Base-by-base conservation (phyloP, 2,113 vertebrate species). In the Spermophilus dauricus region DNA sequence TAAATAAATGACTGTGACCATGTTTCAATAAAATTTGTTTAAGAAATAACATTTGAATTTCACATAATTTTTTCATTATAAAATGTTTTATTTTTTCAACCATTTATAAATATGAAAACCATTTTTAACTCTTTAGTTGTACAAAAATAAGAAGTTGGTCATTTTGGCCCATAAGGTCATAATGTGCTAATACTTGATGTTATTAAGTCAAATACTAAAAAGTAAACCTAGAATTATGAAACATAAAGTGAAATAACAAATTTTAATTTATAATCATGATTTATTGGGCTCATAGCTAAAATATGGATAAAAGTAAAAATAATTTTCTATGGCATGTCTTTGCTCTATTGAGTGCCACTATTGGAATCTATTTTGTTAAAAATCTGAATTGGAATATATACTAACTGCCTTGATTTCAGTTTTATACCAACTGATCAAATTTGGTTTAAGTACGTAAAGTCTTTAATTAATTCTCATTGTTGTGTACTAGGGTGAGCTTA, bases 341-440 rank as follows among this genome's bases (percentile, higher is more conserved):
- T 97, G 56, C 32, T 88, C 4, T 51, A 67, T 20, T 51, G 24
- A n/a, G 28, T 88, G 37, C 30, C 5, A 87, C 61, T 34, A 69
- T 95, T 61, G 63, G 89, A 97, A 93, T 93, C 82, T 53, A 75
- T 78, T 95, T 45, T 83, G 48, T 92, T 67, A 95, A 94, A 95
- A 91, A 58, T 95, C 69, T 97, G 61, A 94, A 93, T 96, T 93
- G 85, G 65, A 84, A 81, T 63, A 65, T 69, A 73, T 76, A 39
- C 12, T 70, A 69, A 58, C 26, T 73, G 65, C 12, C 37, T 88
- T 58, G 63, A 8, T 75, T 94, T 92, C 53, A 34, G 32, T 61
- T 81, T 93, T 53, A 9, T 84, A 83, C 76, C 84, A 70, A 81
- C 32, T 94, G 70, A 96, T 95, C 11, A 80, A 89, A 83, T 75